phyloP scores from a whole-genome alignment of 2,888 invertebrate genomes.

The Dendrolimus pini region DNA sequence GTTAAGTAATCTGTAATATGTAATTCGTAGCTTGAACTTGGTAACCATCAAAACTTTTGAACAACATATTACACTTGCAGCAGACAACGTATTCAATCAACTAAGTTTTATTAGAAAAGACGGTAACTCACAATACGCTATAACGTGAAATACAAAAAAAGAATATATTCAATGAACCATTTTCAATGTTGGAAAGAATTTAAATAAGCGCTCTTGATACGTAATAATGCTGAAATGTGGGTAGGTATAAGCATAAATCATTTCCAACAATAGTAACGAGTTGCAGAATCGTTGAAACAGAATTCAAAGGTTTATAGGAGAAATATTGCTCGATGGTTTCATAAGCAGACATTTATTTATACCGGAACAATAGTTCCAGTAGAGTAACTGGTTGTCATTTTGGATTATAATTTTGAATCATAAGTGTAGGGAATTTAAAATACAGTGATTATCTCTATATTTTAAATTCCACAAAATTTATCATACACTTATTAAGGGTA shows the following conservation, averaged over 20 bases:
- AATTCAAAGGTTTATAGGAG: not conserved
- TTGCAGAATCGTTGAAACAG: constrained; percentile 11
- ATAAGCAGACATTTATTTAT: not conserved
- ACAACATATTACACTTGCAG: no score
- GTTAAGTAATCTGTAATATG: no score
- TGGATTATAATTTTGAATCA: no score
- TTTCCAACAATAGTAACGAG: constrained; percentile 33
- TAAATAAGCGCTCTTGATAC: constrained; percentile 21
- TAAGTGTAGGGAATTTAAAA: no score
- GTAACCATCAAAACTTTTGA: no score
- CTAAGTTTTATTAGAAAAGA: no score
- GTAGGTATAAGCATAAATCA: constrained; percentile 41
- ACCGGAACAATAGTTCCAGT: not conserved
- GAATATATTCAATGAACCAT: constrained; percentile 9
- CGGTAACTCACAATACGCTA: not conserved
- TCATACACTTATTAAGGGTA: no score
- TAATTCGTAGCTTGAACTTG: no score
- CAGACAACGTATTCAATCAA: no score
- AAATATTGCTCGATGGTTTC: not conserved
- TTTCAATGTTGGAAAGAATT: constrained; percentile 19
- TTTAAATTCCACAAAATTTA: no score
- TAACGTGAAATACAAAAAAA: not conserved
- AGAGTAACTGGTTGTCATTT: no score
- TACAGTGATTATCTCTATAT: no score
- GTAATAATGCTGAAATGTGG: constrained; percentile 37